These are phyloP conservation scores for Coturnix japonica DNA, from an alignment of 2,113 vertebrate genomes.

Conservation along the genomic window DNA sequence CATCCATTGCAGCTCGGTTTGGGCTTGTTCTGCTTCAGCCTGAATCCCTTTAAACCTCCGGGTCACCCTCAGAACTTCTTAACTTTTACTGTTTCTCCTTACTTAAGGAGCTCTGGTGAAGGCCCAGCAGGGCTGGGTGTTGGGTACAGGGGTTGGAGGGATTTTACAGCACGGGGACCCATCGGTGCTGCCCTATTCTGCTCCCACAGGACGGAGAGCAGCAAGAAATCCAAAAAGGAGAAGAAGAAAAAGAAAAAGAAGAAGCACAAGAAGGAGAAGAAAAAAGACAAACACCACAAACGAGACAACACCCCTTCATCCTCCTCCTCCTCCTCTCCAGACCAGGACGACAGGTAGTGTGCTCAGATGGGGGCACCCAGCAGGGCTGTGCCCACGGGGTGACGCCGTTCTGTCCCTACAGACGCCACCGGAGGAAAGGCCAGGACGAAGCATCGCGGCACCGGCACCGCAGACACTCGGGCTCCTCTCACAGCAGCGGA, in stretches of 20 bases:
- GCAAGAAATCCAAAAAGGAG: conserved; percentile 85
- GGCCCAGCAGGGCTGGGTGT: not conserved
- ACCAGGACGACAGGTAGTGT: conserved; percentile 75
- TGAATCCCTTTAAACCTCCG: not conserved
- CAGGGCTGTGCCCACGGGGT: too few species aligned
- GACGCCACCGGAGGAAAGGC: conserved; percentile 73
- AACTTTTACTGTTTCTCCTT: not conserved
- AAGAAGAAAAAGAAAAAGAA: conserved; percentile 85
- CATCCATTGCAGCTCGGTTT: not conserved
- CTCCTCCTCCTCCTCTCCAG: conserved; percentile 50
- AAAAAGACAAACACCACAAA: conserved; percentile 81
- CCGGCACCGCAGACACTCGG: conserved; percentile 57
- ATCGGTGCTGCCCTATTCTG: not conserved
- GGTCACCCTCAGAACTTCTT: not conserved
- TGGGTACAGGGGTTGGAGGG: not conserved
- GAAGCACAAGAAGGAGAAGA: conserved; percentile 86
- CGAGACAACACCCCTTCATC: conserved; percentile 46
- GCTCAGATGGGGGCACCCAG: too few species aligned
- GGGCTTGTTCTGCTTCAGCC: not conserved
- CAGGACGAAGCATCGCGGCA: too few species aligned
- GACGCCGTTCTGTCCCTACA: not conserved
- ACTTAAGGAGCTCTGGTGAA: not conserved
- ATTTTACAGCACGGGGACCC: too few species aligned
- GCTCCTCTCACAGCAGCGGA: conserved; percentile 62
- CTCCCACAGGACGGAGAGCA: conserved; percentile 56